A percentile compares a stretch with the other conserved stretches of the same genome.
These are phyloP conservation scores for Mastomys natalensis DNA, from an alignment of 2,113 vertebrate species.

Conservation along the genomic window DNA sequence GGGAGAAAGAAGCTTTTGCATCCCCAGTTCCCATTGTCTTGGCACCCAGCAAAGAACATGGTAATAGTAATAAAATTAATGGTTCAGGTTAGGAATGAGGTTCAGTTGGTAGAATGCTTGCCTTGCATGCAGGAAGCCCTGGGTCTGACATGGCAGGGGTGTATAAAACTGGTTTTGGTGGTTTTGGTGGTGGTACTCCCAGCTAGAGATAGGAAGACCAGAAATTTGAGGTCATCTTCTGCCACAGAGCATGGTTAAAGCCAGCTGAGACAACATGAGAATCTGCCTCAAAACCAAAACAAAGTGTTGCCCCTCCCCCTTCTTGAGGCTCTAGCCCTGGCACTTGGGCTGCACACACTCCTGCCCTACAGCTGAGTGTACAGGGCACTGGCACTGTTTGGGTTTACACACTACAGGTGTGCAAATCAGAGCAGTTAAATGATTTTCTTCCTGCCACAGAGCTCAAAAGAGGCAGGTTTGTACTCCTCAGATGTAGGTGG, in stretches of 20 bases:
- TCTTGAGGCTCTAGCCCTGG: not conserved
- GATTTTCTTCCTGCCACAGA: not conserved
- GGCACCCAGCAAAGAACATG: not conserved
- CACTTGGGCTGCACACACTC: not conserved
- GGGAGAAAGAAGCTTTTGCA: not conserved
- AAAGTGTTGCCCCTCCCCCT: not conserved
- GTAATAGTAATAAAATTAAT: not conserved
- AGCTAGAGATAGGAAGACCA: not conserved
- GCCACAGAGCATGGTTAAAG: not conserved
- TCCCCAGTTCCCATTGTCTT: not conserved
- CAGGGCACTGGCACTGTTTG: not conserved
- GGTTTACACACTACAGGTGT: not conserved
- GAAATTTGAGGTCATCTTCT: not conserved
- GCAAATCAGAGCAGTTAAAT: not conserved
- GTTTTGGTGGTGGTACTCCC: not conserved
- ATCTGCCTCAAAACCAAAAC: not conserved
- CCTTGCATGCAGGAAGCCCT: not conserved
- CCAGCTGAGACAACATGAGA: not conserved
- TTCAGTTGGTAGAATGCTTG: not conserved
- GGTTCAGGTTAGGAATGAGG: not conserved
- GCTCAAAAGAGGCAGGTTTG: not conserved
- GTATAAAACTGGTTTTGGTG: not conserved
- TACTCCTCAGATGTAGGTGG: fast-evolving
- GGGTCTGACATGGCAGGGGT: not conserved
- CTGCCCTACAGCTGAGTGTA: not conserved